Evolutionary conservation across 2,888 invertebrate genomes (phyloP).

Genomic region (Morpho helenor): DNA sequence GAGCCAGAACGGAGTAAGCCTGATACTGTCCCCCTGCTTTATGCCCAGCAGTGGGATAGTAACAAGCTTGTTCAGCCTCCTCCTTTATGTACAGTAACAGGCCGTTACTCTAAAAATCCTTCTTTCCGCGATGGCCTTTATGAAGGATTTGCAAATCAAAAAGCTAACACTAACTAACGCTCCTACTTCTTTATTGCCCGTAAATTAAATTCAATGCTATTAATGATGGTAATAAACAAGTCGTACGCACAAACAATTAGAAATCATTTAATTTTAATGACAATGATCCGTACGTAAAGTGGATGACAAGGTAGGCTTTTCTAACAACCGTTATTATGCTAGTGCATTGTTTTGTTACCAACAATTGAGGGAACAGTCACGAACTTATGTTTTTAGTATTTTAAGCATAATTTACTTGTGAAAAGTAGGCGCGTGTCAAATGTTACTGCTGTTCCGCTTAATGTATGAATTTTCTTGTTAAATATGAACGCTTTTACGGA

Average conservation of each 20-base stretch:
- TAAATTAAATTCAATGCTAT: too few species aligned
- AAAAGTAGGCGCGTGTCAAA: slow-evolving; percentile 27
- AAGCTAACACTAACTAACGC: too few species aligned
- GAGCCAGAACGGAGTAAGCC: too few species aligned
- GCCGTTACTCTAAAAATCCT: too few species aligned
- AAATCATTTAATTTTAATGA: slow-evolving; percentile 29
- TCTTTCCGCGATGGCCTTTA: too few species aligned
- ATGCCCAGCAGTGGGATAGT: too few species aligned
- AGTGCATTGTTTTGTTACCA: slow-evolving; percentile 29
- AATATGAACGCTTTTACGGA: slow-evolving; percentile 20
- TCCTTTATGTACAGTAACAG: too few species aligned
- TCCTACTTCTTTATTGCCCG: too few species aligned
- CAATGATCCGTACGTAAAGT: slow-evolving; percentile 19
- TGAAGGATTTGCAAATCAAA: too few species aligned
- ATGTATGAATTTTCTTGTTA: slow-evolving; percentile 18
- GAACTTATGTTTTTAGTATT: slow-evolving; percentile 23
- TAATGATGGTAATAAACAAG: background rate
- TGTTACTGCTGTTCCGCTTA: slow-evolving; percentile 16
- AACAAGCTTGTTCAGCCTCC: too few species aligned
- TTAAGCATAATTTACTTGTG: slow-evolving; percentile 23
- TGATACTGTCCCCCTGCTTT: too few species aligned
- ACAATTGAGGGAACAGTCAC: slow-evolving; percentile 28
- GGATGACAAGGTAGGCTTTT: slow-evolving; percentile 25
- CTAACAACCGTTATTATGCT: slow-evolving; percentile 32
- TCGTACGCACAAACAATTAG: slow-evolving; percentile 10